These are phyloP conservation scores for Aepyceros melampus DNA, from an alignment of 2,113 vertebrate species.

Conservation along the genomic window DNA sequence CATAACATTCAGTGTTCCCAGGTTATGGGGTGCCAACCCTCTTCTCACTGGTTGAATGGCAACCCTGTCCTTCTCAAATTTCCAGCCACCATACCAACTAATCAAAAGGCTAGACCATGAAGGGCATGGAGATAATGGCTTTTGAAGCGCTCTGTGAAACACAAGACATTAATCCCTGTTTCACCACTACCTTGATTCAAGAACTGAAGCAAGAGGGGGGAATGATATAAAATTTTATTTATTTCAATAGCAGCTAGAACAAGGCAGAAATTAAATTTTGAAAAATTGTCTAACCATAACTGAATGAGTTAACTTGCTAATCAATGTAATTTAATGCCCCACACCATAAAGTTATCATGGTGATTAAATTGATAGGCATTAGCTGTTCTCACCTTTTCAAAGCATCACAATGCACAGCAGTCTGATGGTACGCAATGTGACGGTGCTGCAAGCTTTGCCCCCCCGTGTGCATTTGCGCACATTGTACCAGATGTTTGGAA, in stretches of 20 bases:
- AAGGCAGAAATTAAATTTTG: not conserved
- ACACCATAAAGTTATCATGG: not conserved
- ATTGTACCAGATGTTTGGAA: not conserved
- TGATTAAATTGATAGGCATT: not conserved
- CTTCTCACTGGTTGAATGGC: no score
- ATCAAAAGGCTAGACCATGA: not conserved
- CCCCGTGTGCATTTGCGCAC: not conserved
- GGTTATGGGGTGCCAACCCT: not conserved
- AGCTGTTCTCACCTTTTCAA: not conserved
- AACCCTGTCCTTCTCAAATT: not conserved
- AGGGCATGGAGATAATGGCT: no score
- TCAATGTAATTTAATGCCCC: not conserved
- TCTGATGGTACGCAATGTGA: not conserved
- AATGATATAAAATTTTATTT: not conserved
- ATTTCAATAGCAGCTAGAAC: not conserved
- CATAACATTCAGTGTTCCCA: not conserved
- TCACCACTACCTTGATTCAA: not conserved
- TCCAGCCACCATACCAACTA: not conserved
- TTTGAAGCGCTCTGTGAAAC: not conserved
- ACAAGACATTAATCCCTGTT: not conserved
- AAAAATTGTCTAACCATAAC: not conserved
- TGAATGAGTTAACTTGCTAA: not conserved
- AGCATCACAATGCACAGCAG: rapidly evolving
- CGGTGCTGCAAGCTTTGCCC: not conserved
- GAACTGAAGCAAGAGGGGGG: not conserved